Base-by-base conservation (phyloP, 2,797 vertebrate species). In the Holocentrus rufus region DNA sequence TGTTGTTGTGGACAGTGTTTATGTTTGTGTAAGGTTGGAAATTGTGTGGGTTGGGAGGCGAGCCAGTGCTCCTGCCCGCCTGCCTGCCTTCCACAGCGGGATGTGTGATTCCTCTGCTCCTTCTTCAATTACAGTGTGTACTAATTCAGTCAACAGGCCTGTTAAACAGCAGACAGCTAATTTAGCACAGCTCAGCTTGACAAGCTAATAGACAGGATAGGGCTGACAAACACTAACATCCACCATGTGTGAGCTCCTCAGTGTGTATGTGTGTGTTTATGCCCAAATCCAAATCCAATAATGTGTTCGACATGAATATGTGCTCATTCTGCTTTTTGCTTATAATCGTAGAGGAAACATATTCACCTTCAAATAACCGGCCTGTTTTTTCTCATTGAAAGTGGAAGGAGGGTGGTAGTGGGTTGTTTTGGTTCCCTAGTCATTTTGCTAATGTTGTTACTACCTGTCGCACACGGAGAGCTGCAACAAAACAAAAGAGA, bases 111-210 rank as follows among this genome's bases (percentile, higher is more conserved):
- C 76, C 11, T 69, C 68, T 58, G 39, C 53, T 76, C 39, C 2
- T 64, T 80, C 59, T 65, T 65, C 74, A 80, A 74, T 82, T 80
- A 82, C 74, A 61, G 27, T 2, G 53, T 50, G 69, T 30, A 6
- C 74, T 84, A 85, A 85, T 81, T 66, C 71, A 77, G 71, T 69
- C 77, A 67, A 71, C 58, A 57, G 64, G 73, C 68, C 71, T 69
- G 74, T 77, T 80, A 79, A 84, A 69, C 72, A 74, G 75, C 74
- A 83, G 74, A 83, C 79, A 42, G 69, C 65, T 83, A 62, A 85
- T 86, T 86, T 74, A 78, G 58, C 70, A 59, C 58, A 36, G 72
- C 79, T 83, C 76, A 69, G 73, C 52, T 65, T 76, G 69, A 84
- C 63, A 55, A 64, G 61, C 66, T 71, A 64, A 61, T 44, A 72